phyloP scores from a whole-genome alignment of 1,140 invertebrate species.

The Plodia interpunctella region DNA sequence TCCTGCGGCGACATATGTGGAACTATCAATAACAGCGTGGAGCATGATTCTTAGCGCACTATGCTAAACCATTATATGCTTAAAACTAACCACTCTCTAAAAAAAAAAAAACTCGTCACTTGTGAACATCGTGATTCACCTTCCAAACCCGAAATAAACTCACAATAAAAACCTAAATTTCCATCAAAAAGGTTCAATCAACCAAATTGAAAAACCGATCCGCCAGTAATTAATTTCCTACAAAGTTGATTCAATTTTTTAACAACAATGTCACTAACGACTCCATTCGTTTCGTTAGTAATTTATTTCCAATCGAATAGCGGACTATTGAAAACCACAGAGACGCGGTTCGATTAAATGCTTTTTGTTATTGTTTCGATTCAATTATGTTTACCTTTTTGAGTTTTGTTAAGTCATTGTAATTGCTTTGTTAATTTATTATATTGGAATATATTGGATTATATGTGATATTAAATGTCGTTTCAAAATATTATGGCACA shows the following conservation, averaged over 20 bases:
- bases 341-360: not conserved
- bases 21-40: no score
- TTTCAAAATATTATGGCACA: no score
- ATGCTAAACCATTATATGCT: no score
- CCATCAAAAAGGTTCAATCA: not conserved
- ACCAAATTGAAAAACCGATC: slow-evolving; percentile 1
- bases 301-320: slow-evolving; percentile 40
- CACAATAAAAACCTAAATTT: slow-evolving; percentile 3
- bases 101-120: no score
- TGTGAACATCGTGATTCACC: no score
- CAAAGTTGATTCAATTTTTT: slow-evolving; percentile 40
- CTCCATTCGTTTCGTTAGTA: slow-evolving; percentile 35
- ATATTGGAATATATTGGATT: not conserved
- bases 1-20: no score
- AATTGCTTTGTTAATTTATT: not conserved
- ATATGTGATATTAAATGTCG: no score
- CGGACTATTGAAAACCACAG: slow-evolving; percentile 21
- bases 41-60: no score
- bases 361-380: not conserved
- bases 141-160: not conserved
- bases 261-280: slow-evolving; percentile 34
- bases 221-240: slow-evolving; percentile 36
- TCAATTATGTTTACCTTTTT: not conserved
- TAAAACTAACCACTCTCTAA: no score
- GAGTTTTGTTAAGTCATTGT: not conserved